These are phyloP conservation scores for Allobates femoralis DNA, from an alignment of 2,797 vertebrate genomes.

Conservation along the genomic window DNA sequence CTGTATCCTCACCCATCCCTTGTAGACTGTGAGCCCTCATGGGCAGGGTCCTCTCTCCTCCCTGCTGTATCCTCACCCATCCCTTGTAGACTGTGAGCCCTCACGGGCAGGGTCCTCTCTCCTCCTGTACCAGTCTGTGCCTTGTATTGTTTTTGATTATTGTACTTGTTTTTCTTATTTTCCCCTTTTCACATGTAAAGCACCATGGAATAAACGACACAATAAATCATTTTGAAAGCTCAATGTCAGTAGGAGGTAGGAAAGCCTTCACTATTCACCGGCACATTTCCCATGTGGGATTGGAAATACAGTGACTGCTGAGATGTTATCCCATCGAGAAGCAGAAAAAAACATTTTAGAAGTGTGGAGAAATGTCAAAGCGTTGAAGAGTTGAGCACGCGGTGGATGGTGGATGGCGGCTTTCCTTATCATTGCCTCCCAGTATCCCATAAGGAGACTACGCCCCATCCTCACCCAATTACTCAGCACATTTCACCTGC, in stretches of 20 bases:
- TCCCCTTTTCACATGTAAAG: too few species aligned
- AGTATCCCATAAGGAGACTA: constrained; percentile 36
- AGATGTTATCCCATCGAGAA: background rate
- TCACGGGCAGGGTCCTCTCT: too few species aligned
- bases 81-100: too few species aligned
- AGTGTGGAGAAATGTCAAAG: background rate
- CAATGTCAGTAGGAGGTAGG: background rate
- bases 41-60: too few species aligned
- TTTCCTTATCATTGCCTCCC: constrained; percentile 30
- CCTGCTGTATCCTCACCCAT: too few species aligned
- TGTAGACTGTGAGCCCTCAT: too few species aligned
- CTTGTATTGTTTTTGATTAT: too few species aligned
- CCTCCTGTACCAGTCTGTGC: too few species aligned
- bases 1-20: too few species aligned
- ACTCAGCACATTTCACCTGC: constrained; percentile 40
- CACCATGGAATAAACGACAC: too few species aligned
- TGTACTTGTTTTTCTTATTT: too few species aligned
- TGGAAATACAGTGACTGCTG: constrained; percentile 39
- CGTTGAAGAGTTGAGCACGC: background rate
- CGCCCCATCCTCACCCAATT: constrained; percentile 54
- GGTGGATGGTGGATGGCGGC: background rate
- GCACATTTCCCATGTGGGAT: background rate
- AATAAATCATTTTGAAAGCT: background rate
- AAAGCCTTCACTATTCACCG: background rate
- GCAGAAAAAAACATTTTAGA: background rate